Base-by-base conservation (phyloP, 2,113 vertebrate genomes). In the Passer domesticus region DNA sequence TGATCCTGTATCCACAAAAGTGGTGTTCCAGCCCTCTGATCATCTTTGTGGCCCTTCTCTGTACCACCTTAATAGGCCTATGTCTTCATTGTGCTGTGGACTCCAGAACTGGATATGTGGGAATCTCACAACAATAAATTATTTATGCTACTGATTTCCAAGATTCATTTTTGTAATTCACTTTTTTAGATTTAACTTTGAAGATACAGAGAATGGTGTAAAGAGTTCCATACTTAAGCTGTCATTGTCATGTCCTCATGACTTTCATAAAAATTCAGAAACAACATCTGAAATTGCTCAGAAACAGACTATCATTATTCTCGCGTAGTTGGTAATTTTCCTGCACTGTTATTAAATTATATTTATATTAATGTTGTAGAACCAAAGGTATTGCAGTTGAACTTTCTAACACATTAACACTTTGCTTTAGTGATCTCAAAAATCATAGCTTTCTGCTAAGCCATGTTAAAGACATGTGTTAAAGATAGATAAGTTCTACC, bases 41-140 rank as follows among this genome's bases (percentile, higher is more conserved):
- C 11, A 53, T n/a, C 10, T 68, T 60, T 0, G 0, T 47, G 39
- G 7, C 11, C 24, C 24, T 58, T 39, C 16, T 60, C 50, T 47
- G 24, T 28, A 53, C 24, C 20, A 8, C 3, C n/a, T 9, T 12
- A 27, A 41, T 11, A 47, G 21, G 9, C 10, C 16, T 28, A 17
- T 30, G 20, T 39, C 15, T 24, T 68, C 46, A 33, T 67, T 60
- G 4, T 39, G 39, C 39, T 30, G 16, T 0, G 0, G 22, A 44
- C 18, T 81, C 44, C 33, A 50, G 52, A 60, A 11, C 13, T 15
- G 17, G 24, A n/a, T 33, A 28, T 50, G 17, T 73, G 31, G 18
- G 10, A 47, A 47, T 58, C 21, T 80, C 22, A 52, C 9, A 75
- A 10, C 6, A 23, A 17, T 7, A 59, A 68, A 67, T 28, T 12